Percentiles rank a stretch among this genome's conserved stretches.
Evolutionary conservation across 1,140 invertebrate species (phyloP).

Genomic region (Copidosoma floridanum): DNA sequence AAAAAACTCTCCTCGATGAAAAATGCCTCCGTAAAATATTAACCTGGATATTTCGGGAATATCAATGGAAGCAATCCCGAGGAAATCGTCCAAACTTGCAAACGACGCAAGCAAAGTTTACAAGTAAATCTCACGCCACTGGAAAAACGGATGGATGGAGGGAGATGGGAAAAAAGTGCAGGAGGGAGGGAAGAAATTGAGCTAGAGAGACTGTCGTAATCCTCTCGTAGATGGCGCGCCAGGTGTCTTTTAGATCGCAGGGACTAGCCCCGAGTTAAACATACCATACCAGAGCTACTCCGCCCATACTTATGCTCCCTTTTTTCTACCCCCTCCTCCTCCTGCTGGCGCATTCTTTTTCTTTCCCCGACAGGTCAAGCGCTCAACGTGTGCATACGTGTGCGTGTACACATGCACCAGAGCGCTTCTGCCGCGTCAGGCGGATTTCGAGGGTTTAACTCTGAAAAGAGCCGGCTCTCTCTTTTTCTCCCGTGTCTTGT

Average conservation of each 20-base stretch:
- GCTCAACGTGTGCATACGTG: slow-evolving; percentile 5
- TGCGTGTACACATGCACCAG: slow-evolving; percentile 13
- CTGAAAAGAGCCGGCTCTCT: not conserved
- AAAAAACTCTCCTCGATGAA: too few species aligned
- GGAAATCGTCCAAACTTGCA: too few species aligned
- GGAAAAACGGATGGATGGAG: slow-evolving; percentile 20
- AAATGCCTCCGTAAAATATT: too few species aligned
- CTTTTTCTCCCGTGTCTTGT: not conserved
- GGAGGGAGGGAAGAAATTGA: slow-evolving; percentile 15
- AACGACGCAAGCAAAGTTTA: too few species aligned
- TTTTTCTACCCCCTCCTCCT: slow-evolving; percentile 13
- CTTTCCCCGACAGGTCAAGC: not conserved
- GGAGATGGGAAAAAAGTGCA: not conserved
- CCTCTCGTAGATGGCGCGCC: slow-evolving; percentile 47
- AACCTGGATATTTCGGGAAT: too few species aligned
- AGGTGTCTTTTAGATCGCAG: slow-evolving; percentile 41
- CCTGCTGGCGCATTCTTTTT: not conserved
- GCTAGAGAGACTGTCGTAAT: slow-evolving; percentile 4
- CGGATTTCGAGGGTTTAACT: slow-evolving; percentile 13
- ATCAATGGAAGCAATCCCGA: too few species aligned
- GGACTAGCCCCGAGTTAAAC: too few species aligned
- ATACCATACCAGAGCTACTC: slow-evolving; percentile 37
- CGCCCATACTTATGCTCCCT: slow-evolving; percentile 39
- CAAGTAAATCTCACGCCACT: too few species aligned
- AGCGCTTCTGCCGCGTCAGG: slow-evolving; percentile 18